Conservation (phyloP, 2,888 invertebrate genomes). For the Pristionchus arcanus region DNA sequence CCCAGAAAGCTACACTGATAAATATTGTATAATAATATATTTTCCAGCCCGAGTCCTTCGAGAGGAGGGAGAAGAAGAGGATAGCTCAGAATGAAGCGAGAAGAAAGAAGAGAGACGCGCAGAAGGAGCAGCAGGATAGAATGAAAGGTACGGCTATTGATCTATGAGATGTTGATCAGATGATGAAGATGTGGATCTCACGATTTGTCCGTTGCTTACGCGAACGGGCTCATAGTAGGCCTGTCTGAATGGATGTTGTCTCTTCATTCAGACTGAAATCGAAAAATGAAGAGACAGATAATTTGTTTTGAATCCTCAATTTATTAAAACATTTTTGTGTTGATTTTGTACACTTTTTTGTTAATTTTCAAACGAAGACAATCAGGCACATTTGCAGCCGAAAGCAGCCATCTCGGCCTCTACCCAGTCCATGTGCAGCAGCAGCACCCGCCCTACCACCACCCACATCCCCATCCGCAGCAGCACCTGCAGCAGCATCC, state of each 20-base stretch:
- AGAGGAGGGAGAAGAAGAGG: neutral
- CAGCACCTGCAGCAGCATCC: neutral
- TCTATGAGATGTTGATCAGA: too few relatives aligned
- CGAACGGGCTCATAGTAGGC: too few relatives aligned
- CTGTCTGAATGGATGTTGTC: too few relatives aligned
- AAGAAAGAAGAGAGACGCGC: constrained; percentile 28
- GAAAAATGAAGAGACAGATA: neutral
- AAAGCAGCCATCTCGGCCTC: neutral
- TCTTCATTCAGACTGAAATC: too few relatives aligned
- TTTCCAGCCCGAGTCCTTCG: neutral
- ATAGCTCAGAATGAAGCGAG: constrained; percentile 16
- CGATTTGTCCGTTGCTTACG: too few relatives aligned
- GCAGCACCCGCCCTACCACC: neutral
- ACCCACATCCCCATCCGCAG: neutral
- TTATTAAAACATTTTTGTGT: too few relatives aligned
- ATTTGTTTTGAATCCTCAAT: neutral
- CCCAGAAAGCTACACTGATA: too few relatives aligned
- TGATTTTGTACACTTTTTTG: neutral
- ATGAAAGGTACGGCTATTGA: neutral
- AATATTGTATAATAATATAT: neutral
- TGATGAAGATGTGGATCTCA: too few relatives aligned
- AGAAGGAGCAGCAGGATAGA: neutral
- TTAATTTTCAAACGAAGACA: neutral
- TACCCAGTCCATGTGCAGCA: neutral
- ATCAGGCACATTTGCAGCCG: neutral